phyloP scores from a whole-genome alignment of 2,888 invertebrate species.

The Pristionchus entomophagus region DNA sequence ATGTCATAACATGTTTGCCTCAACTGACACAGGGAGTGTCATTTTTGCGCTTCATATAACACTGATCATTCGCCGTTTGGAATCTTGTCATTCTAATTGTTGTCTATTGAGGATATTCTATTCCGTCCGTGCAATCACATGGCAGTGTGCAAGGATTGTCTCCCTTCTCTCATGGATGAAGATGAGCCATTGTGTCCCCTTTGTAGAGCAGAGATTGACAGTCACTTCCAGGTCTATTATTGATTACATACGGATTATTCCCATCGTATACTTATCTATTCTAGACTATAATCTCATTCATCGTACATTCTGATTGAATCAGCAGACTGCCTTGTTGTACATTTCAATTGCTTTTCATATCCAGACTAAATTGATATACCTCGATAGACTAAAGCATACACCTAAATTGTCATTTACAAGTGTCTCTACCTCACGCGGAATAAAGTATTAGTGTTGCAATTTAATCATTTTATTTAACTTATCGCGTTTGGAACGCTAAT shows the following conservation, averaged over 20 bases:
- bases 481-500: neutral
- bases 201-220: constrained; percentile 17
- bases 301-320: neutral
- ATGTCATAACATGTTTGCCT: too few relatives aligned
- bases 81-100: too few relatives aligned
- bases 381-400: neutral
- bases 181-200: constrained; percentile 37
- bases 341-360: neutral
- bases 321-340: neutral
- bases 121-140: constrained; percentile 47
- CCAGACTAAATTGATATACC: neutral
- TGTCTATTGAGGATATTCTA: neutral
- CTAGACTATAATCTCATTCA: neutral
- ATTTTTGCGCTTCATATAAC: too few relatives aligned
- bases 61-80: too few relatives aligned
- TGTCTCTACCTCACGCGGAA: neutral
- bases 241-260: neutral
- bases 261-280: neutral
- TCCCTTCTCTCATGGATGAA: constrained; percentile 7
- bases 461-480: neutral
- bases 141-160: constrained; percentile 34
- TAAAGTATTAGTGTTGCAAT: neutral
- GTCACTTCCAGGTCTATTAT: constrained; percentile 29
- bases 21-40: too few relatives aligned
- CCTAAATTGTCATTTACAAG: too few relatives aligned